Conservation (phyloP, 1,140 invertebrate genomes). For the Scaptomyza graminum region DNA sequence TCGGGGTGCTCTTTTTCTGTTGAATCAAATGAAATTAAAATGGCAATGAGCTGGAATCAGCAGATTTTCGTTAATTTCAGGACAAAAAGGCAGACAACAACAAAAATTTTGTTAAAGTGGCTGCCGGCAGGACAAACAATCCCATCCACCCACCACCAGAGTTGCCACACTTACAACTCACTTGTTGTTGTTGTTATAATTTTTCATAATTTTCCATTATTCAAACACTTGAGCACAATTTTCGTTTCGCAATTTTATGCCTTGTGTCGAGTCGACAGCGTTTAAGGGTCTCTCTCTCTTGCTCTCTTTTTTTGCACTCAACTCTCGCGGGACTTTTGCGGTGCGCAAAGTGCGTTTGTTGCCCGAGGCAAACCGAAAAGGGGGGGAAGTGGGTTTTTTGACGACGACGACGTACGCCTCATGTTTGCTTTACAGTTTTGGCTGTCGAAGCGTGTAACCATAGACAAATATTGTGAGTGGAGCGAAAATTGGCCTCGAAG, state of each 20-base stretch:
- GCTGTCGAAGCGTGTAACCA: conserved; percentile 80
- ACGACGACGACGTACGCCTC: conserved; percentile 33
- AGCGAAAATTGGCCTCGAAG: conserved; percentile 70
- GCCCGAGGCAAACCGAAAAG: conserved; percentile 28
- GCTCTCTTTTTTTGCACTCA: conserved; percentile 2
- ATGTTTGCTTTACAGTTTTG: conserved; percentile 81
- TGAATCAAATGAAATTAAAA: conserved; percentile 79
- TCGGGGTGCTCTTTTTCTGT: conserved; percentile 33
- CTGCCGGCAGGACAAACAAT: conserved; percentile 27
- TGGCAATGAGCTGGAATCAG: conserved; percentile 84
- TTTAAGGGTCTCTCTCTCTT: conserved; percentile 40
- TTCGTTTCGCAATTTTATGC: conserved; percentile 42
- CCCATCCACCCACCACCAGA: conserved; percentile 34
- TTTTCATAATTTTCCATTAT: conserved; percentile 83
- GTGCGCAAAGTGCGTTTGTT: conserved; percentile 69
- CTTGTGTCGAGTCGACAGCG: conserved; percentile 32
- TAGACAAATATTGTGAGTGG: conserved; percentile 70
- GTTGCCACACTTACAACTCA: conserved; percentile 45
- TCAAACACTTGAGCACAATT: conserved; percentile 72
- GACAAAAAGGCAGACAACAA: conserved; percentile 40
- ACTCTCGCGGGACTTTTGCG: conserved; percentile 68
- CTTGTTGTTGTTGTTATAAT: conserved; percentile 70
- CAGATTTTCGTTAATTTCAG: conserved; percentile 81
- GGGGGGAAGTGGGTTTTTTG: background rate
- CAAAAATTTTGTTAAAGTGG: conserved; percentile 25